Conservation (phyloP, 1,140 invertebrate species). For the Probaryconus sp. region DNA sequence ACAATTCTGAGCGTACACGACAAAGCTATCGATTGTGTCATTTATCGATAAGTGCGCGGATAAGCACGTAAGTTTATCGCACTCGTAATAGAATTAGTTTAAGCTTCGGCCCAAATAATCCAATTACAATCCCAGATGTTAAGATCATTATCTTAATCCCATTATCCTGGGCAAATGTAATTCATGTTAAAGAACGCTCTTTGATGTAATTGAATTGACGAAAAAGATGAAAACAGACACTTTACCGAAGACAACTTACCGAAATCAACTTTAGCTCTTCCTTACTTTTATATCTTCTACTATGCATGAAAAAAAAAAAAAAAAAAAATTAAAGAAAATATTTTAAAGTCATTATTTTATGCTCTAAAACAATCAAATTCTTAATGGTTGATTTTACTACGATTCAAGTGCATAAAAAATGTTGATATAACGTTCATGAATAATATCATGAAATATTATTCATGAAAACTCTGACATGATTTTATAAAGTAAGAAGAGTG, state of each 20-base stretch:
- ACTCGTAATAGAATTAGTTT: constrained; percentile 58
- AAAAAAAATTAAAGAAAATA: too few relatives aligned
- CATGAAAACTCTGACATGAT: too few relatives aligned
- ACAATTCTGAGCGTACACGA: constrained; percentile 17
- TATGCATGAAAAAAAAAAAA: too few relatives aligned
- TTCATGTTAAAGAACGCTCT: constrained; percentile 51
- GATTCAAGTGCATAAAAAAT: too few relatives aligned
- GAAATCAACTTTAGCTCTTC: too few relatives aligned
- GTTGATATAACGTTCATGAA: too few relatives aligned
- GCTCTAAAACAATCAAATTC: too few relatives aligned
- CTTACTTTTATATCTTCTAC: too few relatives aligned
- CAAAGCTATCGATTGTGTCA: constrained; percentile 48
- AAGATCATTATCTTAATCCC: constrained; percentile 53
- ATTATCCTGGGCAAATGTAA: constrained; percentile 49
- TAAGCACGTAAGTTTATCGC: constrained; percentile 52
- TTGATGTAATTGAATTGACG: constrained; percentile 51
- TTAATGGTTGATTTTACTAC: too few relatives aligned
- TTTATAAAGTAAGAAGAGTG: too few relatives aligned
- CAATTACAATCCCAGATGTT: constrained; percentile 47
- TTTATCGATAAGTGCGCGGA: constrained; percentile 41
- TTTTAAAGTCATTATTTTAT: too few relatives aligned
- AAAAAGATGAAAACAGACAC: constrained; percentile 17
- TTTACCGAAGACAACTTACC: constrained; percentile 17
- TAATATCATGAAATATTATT: too few relatives aligned
- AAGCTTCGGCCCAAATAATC: constrained; percentile 52